Evolutionary conservation across 2,797 vertebrate genomes (phyloP).

Genomic region (Knipowitschia caucasica): DNA sequence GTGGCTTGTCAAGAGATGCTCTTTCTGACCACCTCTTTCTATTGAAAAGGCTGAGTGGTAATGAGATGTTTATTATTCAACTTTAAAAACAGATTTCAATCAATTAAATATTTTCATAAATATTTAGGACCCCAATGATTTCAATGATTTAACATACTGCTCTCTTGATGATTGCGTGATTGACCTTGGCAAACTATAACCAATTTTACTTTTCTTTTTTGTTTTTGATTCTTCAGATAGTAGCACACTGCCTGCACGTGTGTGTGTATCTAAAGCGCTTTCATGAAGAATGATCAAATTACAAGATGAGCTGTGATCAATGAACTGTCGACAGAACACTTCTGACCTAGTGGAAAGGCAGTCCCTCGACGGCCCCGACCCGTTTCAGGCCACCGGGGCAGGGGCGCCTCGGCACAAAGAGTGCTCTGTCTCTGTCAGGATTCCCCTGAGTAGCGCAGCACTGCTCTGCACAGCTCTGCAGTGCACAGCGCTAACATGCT

Average conservation of each 20-base stretch:
- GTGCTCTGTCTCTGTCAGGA: conserved; percentile 70
- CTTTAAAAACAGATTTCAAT: background rate
- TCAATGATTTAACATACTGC: too few species aligned
- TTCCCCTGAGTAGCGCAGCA: conserved; percentile 58
- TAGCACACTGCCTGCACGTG: conserved; percentile 28
- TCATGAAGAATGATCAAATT: conserved; percentile 64
- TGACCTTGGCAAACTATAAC: too few species aligned
- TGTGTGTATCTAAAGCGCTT: conserved; percentile 41
- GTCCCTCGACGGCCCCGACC: conserved; percentile 67
- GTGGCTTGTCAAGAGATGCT: conserved; percentile 32
- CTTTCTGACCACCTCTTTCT: background rate
- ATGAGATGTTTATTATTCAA: background rate
- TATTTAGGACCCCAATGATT: too few species aligned
- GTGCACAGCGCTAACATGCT: conserved; percentile 59
- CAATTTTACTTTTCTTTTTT: too few species aligned
- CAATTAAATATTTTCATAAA: too few species aligned
- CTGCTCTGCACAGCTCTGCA: conserved; percentile 64
- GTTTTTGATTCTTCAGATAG: conserved; percentile 57
- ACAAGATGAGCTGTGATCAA: conserved; percentile 83
- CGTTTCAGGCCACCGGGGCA: conserved; percentile 72
- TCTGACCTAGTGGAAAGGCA: conserved; percentile 76
- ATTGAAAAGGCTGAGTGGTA: background rate
- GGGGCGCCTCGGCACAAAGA: conserved; percentile 70
- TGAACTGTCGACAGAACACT: conserved; percentile 84
- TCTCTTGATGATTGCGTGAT: too few species aligned